Conservation (phyloP, 2,797 vertebrate species). For the Melanotaenia nigrans region DNA sequence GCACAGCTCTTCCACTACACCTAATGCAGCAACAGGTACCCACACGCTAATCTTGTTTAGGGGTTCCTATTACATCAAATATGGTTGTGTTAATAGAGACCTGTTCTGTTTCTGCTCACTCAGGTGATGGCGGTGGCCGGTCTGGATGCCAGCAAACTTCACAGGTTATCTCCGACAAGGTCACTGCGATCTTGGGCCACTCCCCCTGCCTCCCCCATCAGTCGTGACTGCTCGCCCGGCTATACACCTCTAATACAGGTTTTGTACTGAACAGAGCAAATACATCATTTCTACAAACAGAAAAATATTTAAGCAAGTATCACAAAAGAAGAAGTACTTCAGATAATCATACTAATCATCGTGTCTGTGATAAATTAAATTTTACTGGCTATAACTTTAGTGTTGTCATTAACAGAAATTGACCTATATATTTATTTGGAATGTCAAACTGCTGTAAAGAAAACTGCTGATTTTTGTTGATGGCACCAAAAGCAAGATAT, state of each 20-base stretch:
- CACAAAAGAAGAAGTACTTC: no score
- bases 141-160: conserved; percentile 89
- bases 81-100: neutral
- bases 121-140: conserved; percentile 96
- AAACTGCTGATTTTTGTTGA: neutral
- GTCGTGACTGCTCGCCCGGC: conserved; percentile 80
- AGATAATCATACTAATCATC: no score
- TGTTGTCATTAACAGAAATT: no score
- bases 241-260: conserved; percentile 92
- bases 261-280: neutral
- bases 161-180: conserved; percentile 89
- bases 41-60: conserved; percentile 2
- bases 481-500: neutral
- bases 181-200: conserved; percentile 94
- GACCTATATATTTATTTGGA: neutral
- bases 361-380: no score
- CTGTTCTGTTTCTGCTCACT: neutral
- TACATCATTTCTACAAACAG: no score
- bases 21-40: conserved; percentile 86
- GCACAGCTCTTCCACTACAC: conserved; percentile 90
- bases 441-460: neutral
- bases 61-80: neutral
- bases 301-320: no score
- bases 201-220: conserved; percentile 90
- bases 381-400: no score